These are phyloP conservation scores for Cephalopachus bancanus DNA, from an alignment of 2,797 vertebrate species.

Conservation along the genomic window DNA sequence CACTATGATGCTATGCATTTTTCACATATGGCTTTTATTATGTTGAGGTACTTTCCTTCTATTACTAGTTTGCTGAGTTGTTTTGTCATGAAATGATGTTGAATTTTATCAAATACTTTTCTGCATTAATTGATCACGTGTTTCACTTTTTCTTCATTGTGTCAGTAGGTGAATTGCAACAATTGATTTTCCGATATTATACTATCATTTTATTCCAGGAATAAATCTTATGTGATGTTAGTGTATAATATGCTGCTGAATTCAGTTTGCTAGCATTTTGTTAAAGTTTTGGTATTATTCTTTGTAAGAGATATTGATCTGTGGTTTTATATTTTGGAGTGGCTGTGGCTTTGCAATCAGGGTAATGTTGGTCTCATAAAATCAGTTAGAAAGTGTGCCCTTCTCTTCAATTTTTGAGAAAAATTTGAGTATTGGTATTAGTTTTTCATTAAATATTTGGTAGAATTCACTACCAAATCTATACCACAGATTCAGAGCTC, in stretches of 20 bases:
- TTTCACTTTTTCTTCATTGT: no score
- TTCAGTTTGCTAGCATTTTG: not conserved
- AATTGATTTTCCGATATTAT: no score
- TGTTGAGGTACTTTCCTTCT: no score
- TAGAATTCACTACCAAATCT: not conserved
- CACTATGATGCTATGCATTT: no score
- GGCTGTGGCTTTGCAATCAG: not conserved
- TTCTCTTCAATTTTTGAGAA: not conserved
- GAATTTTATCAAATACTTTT: not conserved
- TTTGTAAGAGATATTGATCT: not conserved
- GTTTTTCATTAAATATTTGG: not conserved
- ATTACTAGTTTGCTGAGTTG: no score
- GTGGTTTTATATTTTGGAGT: not conserved
- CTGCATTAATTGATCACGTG: not conserved
- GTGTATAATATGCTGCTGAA: not conserved
- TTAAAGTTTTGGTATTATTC: not conserved
- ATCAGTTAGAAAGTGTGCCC: not conserved
- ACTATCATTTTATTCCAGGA: no score
- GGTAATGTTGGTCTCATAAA: not conserved
- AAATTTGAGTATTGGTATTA: not conserved
- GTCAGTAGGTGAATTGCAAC: no score
- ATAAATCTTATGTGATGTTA: no score
- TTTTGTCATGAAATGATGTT: no score
- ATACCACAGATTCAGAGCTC: not conserved
- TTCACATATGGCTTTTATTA: no score